Evolutionary conservation across 2,888 invertebrate genomes (phyloP).

Genomic region (Carcina quercana): DNA sequence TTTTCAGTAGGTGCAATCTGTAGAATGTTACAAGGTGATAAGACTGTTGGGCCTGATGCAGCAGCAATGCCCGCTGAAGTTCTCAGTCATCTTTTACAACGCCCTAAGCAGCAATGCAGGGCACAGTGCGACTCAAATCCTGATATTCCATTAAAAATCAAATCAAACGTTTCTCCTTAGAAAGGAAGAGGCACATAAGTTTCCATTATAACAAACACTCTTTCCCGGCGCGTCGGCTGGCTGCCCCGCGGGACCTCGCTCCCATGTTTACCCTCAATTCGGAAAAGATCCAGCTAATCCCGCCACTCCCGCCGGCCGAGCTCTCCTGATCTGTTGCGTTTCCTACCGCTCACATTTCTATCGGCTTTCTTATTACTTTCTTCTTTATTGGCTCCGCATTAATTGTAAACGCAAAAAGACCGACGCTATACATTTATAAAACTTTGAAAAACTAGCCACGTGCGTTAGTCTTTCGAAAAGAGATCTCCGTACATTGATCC

Average conservation of each 20-base stretch:
- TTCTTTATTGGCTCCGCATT: not conserved
- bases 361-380: not conserved
- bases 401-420: no score
- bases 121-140: no score
- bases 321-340: conserved; percentile 32
- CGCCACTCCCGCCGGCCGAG: conserved; percentile 34
- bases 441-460: not conserved
- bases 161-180: no score
- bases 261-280: conserved; percentile 63
- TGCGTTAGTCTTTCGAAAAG: not conserved
- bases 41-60: no score
- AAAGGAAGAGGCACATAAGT: no score
- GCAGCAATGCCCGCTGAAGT: no score
- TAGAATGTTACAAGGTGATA: no score
- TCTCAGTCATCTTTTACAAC: no score
- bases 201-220: conserved; percentile 43
- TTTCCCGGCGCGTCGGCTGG: conserved; percentile 41
- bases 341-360: not conserved
- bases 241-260: conserved; percentile 37
- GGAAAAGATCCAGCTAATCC: conserved; percentile 61
- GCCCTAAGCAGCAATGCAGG: no score
- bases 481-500: no score
- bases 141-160: no score
- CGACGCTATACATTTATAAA: not conserved
- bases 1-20: no score